Evolutionary conservation across 1,140 invertebrate genomes (phyloP), one percentile per base, ranked within the genome.

Genomic region (Metaphire vulgaris): DNA sequence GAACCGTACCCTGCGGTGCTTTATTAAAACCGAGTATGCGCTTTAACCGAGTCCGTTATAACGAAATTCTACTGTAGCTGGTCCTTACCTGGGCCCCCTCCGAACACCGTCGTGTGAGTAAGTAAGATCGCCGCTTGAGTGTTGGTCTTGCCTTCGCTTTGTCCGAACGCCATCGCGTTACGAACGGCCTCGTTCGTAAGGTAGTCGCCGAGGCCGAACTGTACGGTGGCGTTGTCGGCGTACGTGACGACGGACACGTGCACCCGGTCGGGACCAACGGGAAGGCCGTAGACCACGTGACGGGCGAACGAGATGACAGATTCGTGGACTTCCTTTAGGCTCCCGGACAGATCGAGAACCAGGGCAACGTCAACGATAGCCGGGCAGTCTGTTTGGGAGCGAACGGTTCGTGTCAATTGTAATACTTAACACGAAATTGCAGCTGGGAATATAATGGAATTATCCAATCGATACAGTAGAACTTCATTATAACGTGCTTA

Each of bases 151-250:
- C 74, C 74, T 2, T 30, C 67, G 16, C 14, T 2, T 28, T n/a
- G 1, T 1, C 66, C 28, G 66, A 75, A 75, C 31, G 26, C 32
- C 14, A 68, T 16, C 2, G 74, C 74, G 74, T 75, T 67, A n/a
- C 65, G 30, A 33, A 75, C 26, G 30, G 33, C 56, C n/a, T 33
- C 21, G 21, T 75, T 67, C 30, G 14, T 34, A 16, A 26, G 33
- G 75, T 76, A 72, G 29, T 21, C 29, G 32, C 70, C 33, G 31
- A 76, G 75, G 33, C 71, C 33, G 69, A 76, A 76, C 68, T 76
- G 26, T 26, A 72, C 33, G 33, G n/a, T 74, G n/a, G 75, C 30
- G 1, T 6, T 34, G 68, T 76, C 69, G 2, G 31, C 26, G 15
- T 0, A 76, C 16, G 68, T 76, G 26, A 76, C 34, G 68, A 72